Evolutionary conservation across 1,140 invertebrate genomes (phyloP), one percentile per base, ranked within the genome.

Genomic region (Atta texana): DNA sequence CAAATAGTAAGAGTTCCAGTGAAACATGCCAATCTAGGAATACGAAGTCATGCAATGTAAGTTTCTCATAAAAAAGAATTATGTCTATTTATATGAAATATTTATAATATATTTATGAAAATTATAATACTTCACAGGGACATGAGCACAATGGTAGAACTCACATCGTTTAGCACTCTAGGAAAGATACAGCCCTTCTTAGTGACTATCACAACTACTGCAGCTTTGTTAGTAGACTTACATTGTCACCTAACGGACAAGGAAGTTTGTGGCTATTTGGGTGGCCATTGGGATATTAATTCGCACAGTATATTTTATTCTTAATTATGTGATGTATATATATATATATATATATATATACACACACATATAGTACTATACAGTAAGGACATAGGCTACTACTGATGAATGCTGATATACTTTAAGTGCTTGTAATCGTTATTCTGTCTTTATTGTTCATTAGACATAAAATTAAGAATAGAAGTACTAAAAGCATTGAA

Each of bases 261-360:
- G 89, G 98, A 99, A 96, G 97, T 99, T 39, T 98, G 98, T 92
- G 99, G 99, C 3, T 99, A 99, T 95, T 95, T 99, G 31, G 98
- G 97, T 75, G 99, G 99, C 31, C 97, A 97, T 64, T 99, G 99
- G 99, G 98, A 99, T 95, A 97, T 98, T 63, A 98, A 98, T 95
- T 97, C 97, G 89, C 98, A 99, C 91, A 98, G 98, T 99, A 96
- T 6, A 34, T 55, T 44, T 81, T 16, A 49, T 76, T 14, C 39
- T 85, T 59, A 31, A 59, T 72, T 82, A 51, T 12, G 28, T 71
- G 5, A 57, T 51, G 7, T 71, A 39, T 18, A 63, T 10, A 10
- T 44, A 44, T 44, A 39, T 34, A 34, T 3, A 31, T 31, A 31
- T 24, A 24, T 24, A 24, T 24, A 24, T 24, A 24, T 24, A 24